A percentile compares a stretch with the other conserved stretches of the same genome.
Evolutionary conservation across 2,113 vertebrate genomes (phyloP).

Genomic region (Petromus typicus): DNA sequence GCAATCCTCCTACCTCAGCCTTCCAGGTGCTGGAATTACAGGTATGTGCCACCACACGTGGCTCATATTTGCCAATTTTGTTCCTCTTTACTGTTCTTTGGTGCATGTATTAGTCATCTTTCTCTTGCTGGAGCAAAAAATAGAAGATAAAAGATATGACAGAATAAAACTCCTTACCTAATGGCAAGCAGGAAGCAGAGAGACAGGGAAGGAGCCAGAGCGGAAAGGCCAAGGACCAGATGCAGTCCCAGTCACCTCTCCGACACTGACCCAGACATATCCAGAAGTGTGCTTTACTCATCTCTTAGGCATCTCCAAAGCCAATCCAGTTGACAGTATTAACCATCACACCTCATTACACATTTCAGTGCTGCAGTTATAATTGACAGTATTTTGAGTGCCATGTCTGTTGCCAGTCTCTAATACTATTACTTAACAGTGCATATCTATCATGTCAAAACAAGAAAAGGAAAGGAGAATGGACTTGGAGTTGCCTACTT

Average conservation of each 20-base stretch:
- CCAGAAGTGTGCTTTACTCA: background rate
- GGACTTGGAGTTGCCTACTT: background rate
- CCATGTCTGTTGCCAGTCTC: slow-evolving; percentile 9
- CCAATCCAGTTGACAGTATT: background rate
- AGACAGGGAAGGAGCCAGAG: background rate
- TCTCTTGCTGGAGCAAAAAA: background rate
- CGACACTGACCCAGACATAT: background rate
- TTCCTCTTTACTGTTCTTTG: slow-evolving; percentile 1
- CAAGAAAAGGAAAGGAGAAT: slow-evolving; percentile 43
- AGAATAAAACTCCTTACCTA: background rate
- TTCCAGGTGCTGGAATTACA: background rate
- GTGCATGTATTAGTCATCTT: background rate
- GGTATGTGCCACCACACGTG: background rate
- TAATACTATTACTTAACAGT: slow-evolving; percentile 45
- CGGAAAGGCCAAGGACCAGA: background rate
- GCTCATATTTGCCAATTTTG: slow-evolving; percentile 11
- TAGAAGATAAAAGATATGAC: background rate
- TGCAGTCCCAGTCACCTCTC: background rate
- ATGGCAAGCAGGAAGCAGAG: background rate
- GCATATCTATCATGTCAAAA: slow-evolving; percentile 33
- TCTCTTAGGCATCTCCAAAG: background rate
- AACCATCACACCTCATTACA: background rate
- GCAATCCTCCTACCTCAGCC: background rate
- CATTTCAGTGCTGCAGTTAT: slow-evolving; percentile 1
- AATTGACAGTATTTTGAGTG: slow-evolving; percentile 37